Percentiles rank a stretch among this genome's conserved stretches.
Evolutionary conservation across 2,113 vertebrate genomes (phyloP).

Genomic region (Nipponia nippon): DNA sequence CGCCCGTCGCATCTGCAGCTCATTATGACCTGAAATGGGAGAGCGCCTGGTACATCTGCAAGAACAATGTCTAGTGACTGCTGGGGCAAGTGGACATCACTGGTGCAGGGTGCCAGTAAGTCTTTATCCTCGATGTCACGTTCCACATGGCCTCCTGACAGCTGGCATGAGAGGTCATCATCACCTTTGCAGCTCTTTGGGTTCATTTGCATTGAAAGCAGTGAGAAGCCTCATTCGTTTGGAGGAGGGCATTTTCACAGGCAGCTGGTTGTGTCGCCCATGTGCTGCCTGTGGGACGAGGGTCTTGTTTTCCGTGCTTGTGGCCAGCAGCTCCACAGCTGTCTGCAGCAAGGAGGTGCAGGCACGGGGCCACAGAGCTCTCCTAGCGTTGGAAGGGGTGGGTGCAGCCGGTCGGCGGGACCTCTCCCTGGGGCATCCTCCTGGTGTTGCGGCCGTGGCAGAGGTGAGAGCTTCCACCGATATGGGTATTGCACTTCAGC

Average conservation of each 20-base stretch:
- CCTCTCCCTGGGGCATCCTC: neutral
- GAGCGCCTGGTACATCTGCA: neutral
- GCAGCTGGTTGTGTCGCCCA: neutral
- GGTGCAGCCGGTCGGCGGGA: neutral
- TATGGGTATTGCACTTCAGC: neutral
- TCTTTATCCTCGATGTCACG: neutral
- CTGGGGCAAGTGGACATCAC: neutral
- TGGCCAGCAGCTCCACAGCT: neutral
- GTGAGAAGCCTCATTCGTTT: neutral
- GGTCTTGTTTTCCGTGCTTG: neutral
- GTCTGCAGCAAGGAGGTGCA: fast-evolving
- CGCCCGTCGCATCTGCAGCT: constrained; percentile 13
- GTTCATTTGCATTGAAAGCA: neutral
- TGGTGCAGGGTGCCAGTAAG: neutral
- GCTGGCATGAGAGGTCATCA: neutral
- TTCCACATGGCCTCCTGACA: neutral
- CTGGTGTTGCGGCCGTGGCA: fast-evolving
- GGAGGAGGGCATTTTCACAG: neutral
- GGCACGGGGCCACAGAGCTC: fast-evolving
- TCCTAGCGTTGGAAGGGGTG: neutral
- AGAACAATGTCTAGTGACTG: constrained; percentile 8
- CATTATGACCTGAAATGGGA: constrained; percentile 18
- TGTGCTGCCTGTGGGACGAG: fast-evolving
- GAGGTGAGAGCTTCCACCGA: neutral
- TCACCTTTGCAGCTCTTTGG: neutral